Conservation (phyloP, 1,140 invertebrate genomes). For the Chironomus striatipennis region DNA sequence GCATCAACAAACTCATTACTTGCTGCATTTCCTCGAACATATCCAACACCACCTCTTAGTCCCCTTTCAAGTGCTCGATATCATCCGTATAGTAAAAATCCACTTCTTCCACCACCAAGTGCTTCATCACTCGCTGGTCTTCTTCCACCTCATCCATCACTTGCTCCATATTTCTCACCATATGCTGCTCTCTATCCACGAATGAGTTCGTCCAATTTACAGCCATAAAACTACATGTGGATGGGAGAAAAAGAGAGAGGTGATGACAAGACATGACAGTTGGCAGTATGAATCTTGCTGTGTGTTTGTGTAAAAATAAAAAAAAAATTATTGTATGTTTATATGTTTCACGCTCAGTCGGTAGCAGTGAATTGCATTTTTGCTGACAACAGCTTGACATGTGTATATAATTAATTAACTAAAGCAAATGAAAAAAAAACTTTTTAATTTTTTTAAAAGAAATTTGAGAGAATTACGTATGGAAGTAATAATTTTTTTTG, state of each 20-base stretch:
- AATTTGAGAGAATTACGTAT: too few species aligned
- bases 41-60: conserved; percentile 78
- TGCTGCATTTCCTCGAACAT: conserved; percentile 65
- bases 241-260: not conserved
- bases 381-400: conserved; percentile 6
- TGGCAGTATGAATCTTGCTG: too few species aligned
- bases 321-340: not conserved
- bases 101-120: conserved; percentile 43
- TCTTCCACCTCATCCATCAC: conserved; percentile 55
- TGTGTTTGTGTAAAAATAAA: too few species aligned
- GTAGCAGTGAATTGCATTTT: conserved; percentile 1
- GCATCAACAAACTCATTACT: conserved; percentile 46
- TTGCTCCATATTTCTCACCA: conserved; percentile 72
- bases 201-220: conserved; percentile 50
- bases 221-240: not conserved
- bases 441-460: not conserved
- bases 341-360: conserved; percentile 11
- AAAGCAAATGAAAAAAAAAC: not conserved
- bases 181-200: conserved; percentile 81
- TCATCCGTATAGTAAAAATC: conserved; percentile 77
- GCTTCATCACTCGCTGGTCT: conserved; percentile 49
- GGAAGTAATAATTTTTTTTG: too few species aligned
- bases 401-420: conserved; percentile 3
- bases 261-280: conserved; percentile 12
- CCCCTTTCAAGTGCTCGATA: conserved; percentile 70